Percentiles rank a stretch among this genome's conserved stretches.
Conservation (phyloP, 2,888 invertebrate genomes). For the Sphinx pinastri region DNA sequence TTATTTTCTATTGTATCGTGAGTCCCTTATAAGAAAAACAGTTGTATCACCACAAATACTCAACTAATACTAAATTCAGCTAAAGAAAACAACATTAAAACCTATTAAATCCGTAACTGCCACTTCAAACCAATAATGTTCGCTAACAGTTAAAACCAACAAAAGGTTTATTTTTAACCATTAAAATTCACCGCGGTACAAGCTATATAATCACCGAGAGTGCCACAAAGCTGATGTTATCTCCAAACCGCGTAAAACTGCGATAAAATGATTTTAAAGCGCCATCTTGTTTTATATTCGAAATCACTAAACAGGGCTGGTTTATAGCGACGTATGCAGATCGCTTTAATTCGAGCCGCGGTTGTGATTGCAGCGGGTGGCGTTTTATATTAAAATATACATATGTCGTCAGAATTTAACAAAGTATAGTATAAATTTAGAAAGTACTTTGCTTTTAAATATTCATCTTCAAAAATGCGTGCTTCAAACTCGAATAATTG, state of each 20-base stretch:
- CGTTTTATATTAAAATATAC: background rate
- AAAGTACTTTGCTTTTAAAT: no score
- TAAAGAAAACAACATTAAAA: background rate
- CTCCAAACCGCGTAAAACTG: slow-evolving; percentile 38
- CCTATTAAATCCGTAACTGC: background rate
- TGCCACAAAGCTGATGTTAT: slow-evolving; percentile 37
- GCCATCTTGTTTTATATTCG: slow-evolving; percentile 55
- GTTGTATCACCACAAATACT: no score
- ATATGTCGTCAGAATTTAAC: no score
- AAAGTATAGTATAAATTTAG: no score
- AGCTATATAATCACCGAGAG: slow-evolving; percentile 38
- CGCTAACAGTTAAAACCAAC: background rate
- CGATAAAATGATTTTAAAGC: slow-evolving; percentile 47
- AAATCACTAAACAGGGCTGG: slow-evolving; percentile 54
- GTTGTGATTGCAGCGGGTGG: slow-evolving; percentile 34
- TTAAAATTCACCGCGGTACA: slow-evolving; percentile 12
- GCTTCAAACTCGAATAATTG: no score
- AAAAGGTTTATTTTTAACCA: slow-evolving; percentile 33
- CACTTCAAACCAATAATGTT: background rate
- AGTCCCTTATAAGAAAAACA: no score
- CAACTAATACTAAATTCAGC: background rate
- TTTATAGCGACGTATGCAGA: slow-evolving; percentile 56
- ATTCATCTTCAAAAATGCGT: no score
- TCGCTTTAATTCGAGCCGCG: slow-evolving; percentile 35
- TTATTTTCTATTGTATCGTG: no score